Percentiles rank a stretch among this genome's conserved stretches.
Conservation (phyloP, 2,797 vertebrate species). For the Artibeus jamaicensis region DNA sequence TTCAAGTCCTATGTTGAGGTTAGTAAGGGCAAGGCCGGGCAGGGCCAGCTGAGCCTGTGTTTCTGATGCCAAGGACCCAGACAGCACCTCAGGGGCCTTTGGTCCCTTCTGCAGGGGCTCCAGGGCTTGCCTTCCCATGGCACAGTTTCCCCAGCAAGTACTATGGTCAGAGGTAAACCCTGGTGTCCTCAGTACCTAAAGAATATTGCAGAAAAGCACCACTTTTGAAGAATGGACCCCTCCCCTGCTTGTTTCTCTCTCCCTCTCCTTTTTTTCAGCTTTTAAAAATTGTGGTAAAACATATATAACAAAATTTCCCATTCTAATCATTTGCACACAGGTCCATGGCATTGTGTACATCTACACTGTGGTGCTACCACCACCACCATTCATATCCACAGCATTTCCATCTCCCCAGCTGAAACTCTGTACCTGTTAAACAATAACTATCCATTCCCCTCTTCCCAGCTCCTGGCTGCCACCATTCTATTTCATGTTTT, state of each 20-base stretch:
- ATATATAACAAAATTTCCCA: not conserved
- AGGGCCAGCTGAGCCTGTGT: not conserved
- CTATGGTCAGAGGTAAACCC: not conserved
- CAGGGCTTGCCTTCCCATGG: not conserved
- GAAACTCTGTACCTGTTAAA: not conserved
- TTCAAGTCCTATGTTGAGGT: not conserved
- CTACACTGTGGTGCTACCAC: not conserved
- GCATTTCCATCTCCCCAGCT: not conserved
- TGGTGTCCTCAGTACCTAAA: not conserved
- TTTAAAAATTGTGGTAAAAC: not conserved
- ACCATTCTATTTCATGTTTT: not conserved
- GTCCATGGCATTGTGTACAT: not conserved
- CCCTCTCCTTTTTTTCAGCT: not conserved
- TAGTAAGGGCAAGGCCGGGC: no score
- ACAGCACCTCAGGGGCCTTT: not conserved
- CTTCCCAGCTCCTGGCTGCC: not conserved
- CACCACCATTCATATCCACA: not conserved
- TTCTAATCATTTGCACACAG: not conserved
- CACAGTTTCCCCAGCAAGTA: not conserved
- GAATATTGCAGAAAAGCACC: not conserved
- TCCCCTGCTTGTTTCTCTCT: not conserved
- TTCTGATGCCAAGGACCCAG: not conserved
- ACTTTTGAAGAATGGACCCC: not conserved
- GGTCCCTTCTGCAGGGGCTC: not conserved
- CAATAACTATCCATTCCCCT: not conserved